Percentiles rank a stretch among this genome's conserved stretches.
These are phyloP conservation scores for Oopsacas minuta DNA, from an alignment of 37 sponge, comb jelly and placozoan species.

Conservation along the genomic window DNA sequence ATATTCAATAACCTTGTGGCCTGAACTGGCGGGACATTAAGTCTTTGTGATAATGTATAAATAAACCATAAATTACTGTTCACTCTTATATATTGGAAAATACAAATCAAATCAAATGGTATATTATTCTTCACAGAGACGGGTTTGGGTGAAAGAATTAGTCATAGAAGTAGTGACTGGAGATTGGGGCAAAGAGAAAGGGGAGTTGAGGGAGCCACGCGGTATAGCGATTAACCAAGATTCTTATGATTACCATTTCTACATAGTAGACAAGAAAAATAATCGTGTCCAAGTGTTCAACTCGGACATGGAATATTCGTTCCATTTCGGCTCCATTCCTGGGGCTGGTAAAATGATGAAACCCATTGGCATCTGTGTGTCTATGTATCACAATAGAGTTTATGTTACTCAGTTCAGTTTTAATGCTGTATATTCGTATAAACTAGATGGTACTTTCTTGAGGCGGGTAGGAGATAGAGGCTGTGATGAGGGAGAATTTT, in stretches of 20 bases:
- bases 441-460: background rate
- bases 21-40: too few species aligned
- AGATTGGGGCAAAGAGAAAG: background rate
- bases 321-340: background rate
- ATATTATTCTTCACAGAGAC: background rate
- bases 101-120: background rate
- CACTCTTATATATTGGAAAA: background rate
- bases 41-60: too few species aligned
- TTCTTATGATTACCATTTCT: background rate
- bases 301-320: conserved; percentile 12
- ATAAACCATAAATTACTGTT: too few species aligned
- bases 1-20: too few species aligned
- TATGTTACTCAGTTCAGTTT: background rate
- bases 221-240: background rate
- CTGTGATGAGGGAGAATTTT: background rate
- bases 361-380: background rate
- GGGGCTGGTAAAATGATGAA: background rate
- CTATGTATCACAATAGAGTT: background rate
- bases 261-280: conserved; percentile 8
- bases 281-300: background rate
- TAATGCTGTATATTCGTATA: background rate
- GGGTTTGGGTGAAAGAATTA: background rate
- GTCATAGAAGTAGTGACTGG: background rate
- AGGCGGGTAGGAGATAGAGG: background rate
- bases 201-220: background rate